Base-by-base conservation (phyloP, 1,140 invertebrate species). In the Zaprionus ghesquierei region DNA sequence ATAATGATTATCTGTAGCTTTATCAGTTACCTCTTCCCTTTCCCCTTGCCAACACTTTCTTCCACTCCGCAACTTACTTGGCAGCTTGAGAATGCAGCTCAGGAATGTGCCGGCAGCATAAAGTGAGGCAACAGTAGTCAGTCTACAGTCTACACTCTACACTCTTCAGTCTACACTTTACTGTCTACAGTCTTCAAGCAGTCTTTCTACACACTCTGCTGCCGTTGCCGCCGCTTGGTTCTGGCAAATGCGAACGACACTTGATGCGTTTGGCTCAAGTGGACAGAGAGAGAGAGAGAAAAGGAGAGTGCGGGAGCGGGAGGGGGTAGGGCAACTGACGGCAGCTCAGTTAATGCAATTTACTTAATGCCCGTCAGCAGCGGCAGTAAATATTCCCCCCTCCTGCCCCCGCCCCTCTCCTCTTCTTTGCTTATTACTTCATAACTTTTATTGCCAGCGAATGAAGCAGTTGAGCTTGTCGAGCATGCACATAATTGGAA, bases 391-490 rank as follows among this genome's bases (percentile, higher is more conserved):
- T 46, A 46, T 13, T 8, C 58, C 12, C 3, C 29, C 4, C 49
- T 29, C 29, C 15, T 18, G 20, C 12, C 29, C 18, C 12, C 25
- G 22, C 33, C 41, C 29, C 69, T 60, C 41, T 62, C 54, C 59
- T n/a, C n/a, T n/a, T n/a, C n/a, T n/a, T n/a, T n/a, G n/a, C 27
- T 68, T 86, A 78, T 87, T 76, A 79, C 77, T 86, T 86, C 75
- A 86, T 86, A 86, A 86, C 78, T 81, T 86, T 86, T 81, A 86
- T 86, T 74, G 75, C 49, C 64, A 72, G 66, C 77, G 71, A 86
- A 85, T 81, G 79, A 81, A 77, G 79, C 78, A 81, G 79, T 85
- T 70, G 72, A 64, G 72, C 72, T 70, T 63, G 66, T 75, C 60
- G 46, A 59, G 59, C 66, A 54, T 70, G 58, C 63, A 63, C 46